phyloP scores from a whole-genome alignment of 2,888 invertebrate species.

The Yponomeuta sedellus region DNA sequence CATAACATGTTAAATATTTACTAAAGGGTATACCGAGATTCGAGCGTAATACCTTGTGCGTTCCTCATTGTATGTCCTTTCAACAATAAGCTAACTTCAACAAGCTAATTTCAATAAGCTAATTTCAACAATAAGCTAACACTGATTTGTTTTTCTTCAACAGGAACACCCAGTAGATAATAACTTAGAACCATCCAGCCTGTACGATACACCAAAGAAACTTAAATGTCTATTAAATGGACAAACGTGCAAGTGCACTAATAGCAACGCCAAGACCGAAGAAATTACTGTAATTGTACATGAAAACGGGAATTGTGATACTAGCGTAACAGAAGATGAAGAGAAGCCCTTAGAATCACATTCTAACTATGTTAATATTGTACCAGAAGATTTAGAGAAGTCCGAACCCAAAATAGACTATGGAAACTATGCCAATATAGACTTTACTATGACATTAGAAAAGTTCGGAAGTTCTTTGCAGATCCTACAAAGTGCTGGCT shows the following conservation, averaged over 20 bases:
- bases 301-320: slow-evolving; percentile 43
- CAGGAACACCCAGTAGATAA: slow-evolving; percentile 66
- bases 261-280: slow-evolving; percentile 75
- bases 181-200: slow-evolving; percentile 55
- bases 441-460: slow-evolving; percentile 84
- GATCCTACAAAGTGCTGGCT: slow-evolving; percentile 77
- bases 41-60: background rate
- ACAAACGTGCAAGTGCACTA: slow-evolving; percentile 75
- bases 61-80: background rate
- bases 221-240: slow-evolving; percentile 80
- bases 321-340: slow-evolving; percentile 41
- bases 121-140: background rate
- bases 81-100: no score
- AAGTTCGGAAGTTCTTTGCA: slow-evolving; percentile 87
- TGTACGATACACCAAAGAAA: slow-evolving; percentile 86
- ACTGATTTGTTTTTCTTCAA: slow-evolving; percentile 23
- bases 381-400: slow-evolving; percentile 46
- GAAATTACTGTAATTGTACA: slow-evolving; percentile 35
- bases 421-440: slow-evolving; percentile 83
- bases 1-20: no score
- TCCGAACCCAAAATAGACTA: slow-evolving; percentile 51
- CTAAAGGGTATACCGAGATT: background rate
- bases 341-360: slow-evolving; percentile 36
- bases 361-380: slow-evolving; percentile 73
- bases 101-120: no score